Evolutionary conservation across 92 coral and sea anemone genomes (phyloP).

Genomic region (Umimayanthus chanpuru): DNA sequence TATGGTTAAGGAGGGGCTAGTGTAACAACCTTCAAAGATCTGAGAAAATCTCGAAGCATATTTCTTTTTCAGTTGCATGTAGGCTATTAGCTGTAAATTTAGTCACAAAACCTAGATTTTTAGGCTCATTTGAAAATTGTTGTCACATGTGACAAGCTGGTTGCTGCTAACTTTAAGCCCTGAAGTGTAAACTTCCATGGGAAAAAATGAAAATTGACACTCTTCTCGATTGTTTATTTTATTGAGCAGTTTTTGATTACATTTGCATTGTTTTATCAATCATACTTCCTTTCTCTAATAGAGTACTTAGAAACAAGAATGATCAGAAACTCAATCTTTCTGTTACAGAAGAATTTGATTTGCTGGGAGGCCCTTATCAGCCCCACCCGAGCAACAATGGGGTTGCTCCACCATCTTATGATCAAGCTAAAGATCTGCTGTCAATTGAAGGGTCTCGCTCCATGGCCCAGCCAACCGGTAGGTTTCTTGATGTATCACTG

Average conservation of each 20-base stretch:
- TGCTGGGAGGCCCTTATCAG: constrained; percentile 15
- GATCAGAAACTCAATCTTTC: neutral
- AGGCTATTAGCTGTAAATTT: no score
- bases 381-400: constrained; percentile 41
- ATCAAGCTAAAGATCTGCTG: constrained; percentile 69
- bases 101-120: neutral
- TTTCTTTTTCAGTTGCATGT: neutral
- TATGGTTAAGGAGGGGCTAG: neutral
- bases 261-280: no score
- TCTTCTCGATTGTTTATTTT: no score
- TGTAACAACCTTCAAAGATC: neutral
- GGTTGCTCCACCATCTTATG: constrained; percentile 78
- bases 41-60: neutral
- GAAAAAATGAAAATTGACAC: no score
- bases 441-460: constrained; percentile 18
- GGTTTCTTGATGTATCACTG: neutral
- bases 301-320: no score
- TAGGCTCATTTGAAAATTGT: no score
- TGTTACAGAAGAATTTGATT: constrained; percentile 28
- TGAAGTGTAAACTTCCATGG: neutral
- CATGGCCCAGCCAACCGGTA: constrained; percentile 22
- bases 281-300: no score
- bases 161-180: neutral
- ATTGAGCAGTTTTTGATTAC: no score
- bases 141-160: neutral